phyloP scores from a whole-genome alignment of 1,140 invertebrate genomes.

The Drosophila pandora region DNA sequence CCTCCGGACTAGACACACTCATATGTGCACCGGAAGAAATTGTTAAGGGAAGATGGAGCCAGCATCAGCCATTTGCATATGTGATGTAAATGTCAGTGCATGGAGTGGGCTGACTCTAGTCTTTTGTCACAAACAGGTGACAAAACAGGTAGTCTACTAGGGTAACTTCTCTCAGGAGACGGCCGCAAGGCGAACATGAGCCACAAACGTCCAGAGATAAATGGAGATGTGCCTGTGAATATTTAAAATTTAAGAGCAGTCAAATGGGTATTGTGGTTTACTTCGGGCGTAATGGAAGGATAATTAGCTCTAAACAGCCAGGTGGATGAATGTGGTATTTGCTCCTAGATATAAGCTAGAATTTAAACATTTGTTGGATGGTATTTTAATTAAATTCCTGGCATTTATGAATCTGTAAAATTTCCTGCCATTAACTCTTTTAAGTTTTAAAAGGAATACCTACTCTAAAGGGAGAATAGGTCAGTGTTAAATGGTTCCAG shows the following conservation, averaged over 20 bases:
- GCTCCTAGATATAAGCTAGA: too few relatives aligned
- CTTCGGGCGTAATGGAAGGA: neutral
- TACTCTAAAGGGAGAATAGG: neutral
- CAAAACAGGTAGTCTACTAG: conserved; percentile 42
- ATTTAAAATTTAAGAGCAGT: conserved; percentile 15
- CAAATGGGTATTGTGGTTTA: conserved; percentile 31
- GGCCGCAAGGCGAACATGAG: conserved; percentile 12
- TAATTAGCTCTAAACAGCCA: conserved; percentile 17
- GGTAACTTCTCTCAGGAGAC: conserved; percentile 29
- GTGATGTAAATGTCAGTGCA: conserved; percentile 11
- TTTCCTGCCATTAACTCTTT: neutral
- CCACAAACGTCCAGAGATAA: conserved; percentile 11
- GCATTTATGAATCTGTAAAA: neutral
- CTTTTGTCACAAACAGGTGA: conserved; percentile 70
- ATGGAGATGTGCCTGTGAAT: conserved; percentile 13
- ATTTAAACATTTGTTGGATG: neutral
- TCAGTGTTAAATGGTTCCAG: neutral
- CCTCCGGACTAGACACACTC: neutral
- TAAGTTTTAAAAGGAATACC: conserved; percentile 1
- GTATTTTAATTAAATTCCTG: neutral
- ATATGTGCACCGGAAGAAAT: neutral
- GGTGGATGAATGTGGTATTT: too few relatives aligned
- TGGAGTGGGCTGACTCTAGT: conserved; percentile 41
- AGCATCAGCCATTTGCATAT: too few relatives aligned
- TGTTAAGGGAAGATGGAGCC: neutral